Evolutionary conservation across 1,140 invertebrate species (phyloP), one percentile per base, ranked within the genome.

Genomic region (Drosophila orosa): DNA sequence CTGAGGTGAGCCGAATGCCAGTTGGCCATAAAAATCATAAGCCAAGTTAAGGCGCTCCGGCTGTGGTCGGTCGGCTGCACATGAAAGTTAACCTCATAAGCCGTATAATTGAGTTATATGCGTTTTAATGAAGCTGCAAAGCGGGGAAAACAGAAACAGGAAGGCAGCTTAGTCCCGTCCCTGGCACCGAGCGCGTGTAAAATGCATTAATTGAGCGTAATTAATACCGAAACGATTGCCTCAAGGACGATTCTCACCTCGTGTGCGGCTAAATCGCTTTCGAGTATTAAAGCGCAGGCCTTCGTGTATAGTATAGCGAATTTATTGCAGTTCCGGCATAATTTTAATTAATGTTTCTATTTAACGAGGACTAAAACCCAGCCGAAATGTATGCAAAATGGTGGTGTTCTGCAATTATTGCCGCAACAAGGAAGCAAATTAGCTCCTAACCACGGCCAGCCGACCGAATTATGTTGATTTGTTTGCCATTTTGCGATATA

Each of bases 61-160:
- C 22, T 33, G 24, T 25, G 19, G n/a, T n/a, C 13, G 50, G 25
- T 44, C 31, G 55, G 29, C 61, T 48, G 63, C 62, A 63, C 42
- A 57, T 61, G 50, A 33, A 57, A 58, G 40, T 39, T 48, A 56
- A 58, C 55, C 75, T 77, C 65, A 65, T 84, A 80, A 80, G 62
- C 77, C 31, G 37, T 42, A 22, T 85, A 85, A 84, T 85, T 80
- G 81, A 84, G 84, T 85, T 84, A 80, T 84, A 74, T 66, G 62
- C 59, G 55, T 62, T 77, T 77, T 74, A 85, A 84, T 84, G 58
- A 61, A 73, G 72, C 76, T 63, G 66, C 78, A 73, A 52, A 54
- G 6, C 37, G 22, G 39, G 10, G 33, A 19, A 22, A 58, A 17
- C 57, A 37, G 27, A 40, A 37, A 35, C 31, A n/a, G 42, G 37